Conservation (phyloP, 2,888 invertebrate genomes). For the Vannuccia rotundouncinata region DNA sequence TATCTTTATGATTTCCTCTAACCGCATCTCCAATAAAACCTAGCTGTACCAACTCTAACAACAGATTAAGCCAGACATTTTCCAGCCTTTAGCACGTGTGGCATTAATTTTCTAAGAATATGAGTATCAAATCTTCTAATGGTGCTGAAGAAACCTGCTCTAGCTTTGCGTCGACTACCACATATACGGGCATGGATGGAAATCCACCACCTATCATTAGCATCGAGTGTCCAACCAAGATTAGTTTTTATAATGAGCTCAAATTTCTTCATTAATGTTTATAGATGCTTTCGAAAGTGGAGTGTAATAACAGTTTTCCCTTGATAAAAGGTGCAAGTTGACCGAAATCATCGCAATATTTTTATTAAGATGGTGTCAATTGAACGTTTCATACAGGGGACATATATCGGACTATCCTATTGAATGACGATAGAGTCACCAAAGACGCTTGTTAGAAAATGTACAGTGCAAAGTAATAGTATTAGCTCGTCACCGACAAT, state of each 20-base stretch:
- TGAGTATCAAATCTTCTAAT: neutral
- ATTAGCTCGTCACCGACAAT: neutral
- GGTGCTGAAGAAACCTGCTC: neutral
- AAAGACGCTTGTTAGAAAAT: neutral
- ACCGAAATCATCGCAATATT: neutral
- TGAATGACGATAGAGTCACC: neutral
- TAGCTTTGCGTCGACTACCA: neutral
- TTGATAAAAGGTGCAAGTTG: neutral
- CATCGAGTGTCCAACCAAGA: neutral
- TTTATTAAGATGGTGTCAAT: neutral
- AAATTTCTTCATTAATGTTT: conserved; percentile 11
- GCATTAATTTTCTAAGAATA: conserved; percentile 13
- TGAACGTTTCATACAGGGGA: neutral
- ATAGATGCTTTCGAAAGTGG: neutral
- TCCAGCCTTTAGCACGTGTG: neutral
- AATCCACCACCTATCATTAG: neutral
- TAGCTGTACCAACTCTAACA: neutral
- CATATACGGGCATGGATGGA: neutral
- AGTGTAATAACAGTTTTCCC: neutral
- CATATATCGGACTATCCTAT: neutral
- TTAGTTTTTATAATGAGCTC: neutral
- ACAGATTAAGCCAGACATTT: neutral
- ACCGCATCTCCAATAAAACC: neutral
- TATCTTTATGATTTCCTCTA: conserved; percentile 1
- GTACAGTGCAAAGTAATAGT: neutral